A percentile compares a stretch with the other conserved stretches of the same genome.
phyloP scores from a whole-genome alignment of 2,888 invertebrate genomes.

The Cephalotes varians region DNA sequence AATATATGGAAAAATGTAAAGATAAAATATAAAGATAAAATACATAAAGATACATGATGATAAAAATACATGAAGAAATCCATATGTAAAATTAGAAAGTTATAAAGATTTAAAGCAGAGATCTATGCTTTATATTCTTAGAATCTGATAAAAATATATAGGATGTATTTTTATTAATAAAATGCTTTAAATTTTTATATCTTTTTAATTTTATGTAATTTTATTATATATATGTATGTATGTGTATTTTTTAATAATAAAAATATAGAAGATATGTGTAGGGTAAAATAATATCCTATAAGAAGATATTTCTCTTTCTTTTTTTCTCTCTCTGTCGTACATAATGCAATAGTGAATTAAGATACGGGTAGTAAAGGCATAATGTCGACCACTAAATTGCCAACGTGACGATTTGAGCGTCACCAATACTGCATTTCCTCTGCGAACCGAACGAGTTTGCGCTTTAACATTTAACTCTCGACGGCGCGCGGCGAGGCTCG shows the following conservation, averaged over 20 bases:
- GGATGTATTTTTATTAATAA: not conserved
- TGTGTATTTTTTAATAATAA: not conserved
- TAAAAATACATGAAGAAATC: not conserved
- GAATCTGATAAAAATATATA: not conserved
- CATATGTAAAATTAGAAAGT: not conserved
- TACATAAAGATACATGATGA: too few species aligned
- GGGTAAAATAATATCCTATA: not conserved
- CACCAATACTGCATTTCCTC: constrained; percentile 18
- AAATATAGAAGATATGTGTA: not conserved
- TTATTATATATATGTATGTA: not conserved
- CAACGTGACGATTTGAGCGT: constrained; percentile 3
- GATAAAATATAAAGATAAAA: not conserved
- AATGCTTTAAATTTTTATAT: too few species aligned
- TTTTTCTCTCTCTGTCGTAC: not conserved
- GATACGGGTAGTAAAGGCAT: not conserved
- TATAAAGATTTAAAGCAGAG: not conserved
- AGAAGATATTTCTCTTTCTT: not conserved
- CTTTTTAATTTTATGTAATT: too few species aligned
- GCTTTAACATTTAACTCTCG: constrained; percentile 38
- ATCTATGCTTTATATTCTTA: not conserved
- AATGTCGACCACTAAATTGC: not conserved
- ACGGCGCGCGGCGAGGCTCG: constrained; percentile 5
- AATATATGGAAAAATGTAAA: too few species aligned
- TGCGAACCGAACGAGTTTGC: not conserved
- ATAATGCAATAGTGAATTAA: constrained; percentile 11